These are phyloP conservation scores for Eurytoma californica DNA, from an alignment of 2,888 invertebrate genomes.

Conservation along the genomic window DNA sequence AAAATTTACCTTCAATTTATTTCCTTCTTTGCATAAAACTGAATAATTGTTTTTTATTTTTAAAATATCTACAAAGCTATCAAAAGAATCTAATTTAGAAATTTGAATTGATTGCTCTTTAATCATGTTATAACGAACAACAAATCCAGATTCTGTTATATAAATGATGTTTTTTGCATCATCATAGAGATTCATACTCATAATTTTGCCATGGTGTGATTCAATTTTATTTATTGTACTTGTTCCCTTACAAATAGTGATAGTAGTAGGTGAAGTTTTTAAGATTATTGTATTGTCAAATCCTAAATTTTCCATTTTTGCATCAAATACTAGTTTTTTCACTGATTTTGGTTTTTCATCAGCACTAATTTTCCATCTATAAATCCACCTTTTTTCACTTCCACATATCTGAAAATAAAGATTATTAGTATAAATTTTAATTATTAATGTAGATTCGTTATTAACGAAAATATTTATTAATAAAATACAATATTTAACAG, in stretches of 20 bases:
- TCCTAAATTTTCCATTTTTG: slow-evolving; percentile 63
- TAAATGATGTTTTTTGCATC: slow-evolving; percentile 77
- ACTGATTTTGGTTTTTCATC: slow-evolving; percentile 62
- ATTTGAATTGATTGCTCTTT: slow-evolving; percentile 46
- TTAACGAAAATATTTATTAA: background rate
- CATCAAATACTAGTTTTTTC: slow-evolving; percentile 68
- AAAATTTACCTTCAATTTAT: slow-evolving; percentile 60
- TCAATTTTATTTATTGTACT: slow-evolving; percentile 75
- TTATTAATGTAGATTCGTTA: background rate
- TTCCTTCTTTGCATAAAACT: slow-evolving; percentile 57
- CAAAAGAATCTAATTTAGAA: slow-evolving; percentile 46
- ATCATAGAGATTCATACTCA: slow-evolving; percentile 75
- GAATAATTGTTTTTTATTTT: slow-evolving; percentile 41
- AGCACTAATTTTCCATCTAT: slow-evolving; percentile 67
- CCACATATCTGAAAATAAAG: slow-evolving; percentile 67
- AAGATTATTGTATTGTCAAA: slow-evolving; percentile 65
- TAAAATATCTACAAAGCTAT: slow-evolving; percentile 51
- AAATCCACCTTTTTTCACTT: slow-evolving; percentile 65
- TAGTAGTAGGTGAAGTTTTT: slow-evolving; percentile 64
- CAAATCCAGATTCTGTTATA: slow-evolving; percentile 75
- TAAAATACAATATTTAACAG: slow-evolving; percentile 14
- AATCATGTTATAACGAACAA: slow-evolving; percentile 62
- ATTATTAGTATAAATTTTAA: slow-evolving; percentile 19
- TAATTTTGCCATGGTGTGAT: slow-evolving; percentile 75
- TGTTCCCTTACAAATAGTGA: slow-evolving; percentile 74